phyloP scores from a whole-genome alignment of 2,888 invertebrate species.

The Phrixothrix hirtus region DNA sequence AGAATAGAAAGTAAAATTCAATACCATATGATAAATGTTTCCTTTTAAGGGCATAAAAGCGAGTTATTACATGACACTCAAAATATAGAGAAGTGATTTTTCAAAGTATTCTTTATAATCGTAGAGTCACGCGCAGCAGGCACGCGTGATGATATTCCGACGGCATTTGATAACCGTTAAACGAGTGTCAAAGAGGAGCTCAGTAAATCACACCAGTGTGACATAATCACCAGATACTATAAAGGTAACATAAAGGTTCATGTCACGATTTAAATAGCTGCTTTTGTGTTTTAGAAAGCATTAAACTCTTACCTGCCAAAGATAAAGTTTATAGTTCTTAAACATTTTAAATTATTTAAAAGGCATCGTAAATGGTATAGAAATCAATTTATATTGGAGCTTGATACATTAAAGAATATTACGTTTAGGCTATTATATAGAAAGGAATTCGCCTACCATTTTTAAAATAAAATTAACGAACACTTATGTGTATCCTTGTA shows the following conservation, averaged over 20 bases:
- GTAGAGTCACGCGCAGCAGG: slow-evolving; percentile 39
- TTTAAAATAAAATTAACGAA: too few species aligned
- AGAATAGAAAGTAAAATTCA: slow-evolving; percentile 17
- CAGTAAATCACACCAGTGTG: slow-evolving; percentile 38
- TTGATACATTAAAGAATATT: not conserved
- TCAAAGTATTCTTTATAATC: slow-evolving; percentile 34
- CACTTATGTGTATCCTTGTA: too few species aligned
- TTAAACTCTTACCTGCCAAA: slow-evolving; percentile 26
- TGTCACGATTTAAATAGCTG: slow-evolving; percentile 36
- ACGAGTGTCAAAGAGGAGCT: slow-evolving; percentile 38
- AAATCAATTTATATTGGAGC: not conserved
- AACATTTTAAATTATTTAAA: slow-evolving; percentile 11
- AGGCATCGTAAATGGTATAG: too few species aligned
- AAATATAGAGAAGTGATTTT: slow-evolving; percentile 35
- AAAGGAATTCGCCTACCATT: too few species aligned
- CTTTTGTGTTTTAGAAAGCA: slow-evolving; percentile 27
- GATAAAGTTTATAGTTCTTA: slow-evolving; percentile 17
- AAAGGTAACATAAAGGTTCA: slow-evolving; percentile 38
- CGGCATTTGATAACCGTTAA: slow-evolving; percentile 41
- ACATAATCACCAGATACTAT: slow-evolving; percentile 35
- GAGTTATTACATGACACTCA: slow-evolving; percentile 36
- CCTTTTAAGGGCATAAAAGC: slow-evolving; percentile 30
- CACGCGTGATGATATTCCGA: slow-evolving; percentile 37
- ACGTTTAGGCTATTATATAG: too few species aligned
- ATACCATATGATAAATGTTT: slow-evolving; percentile 25